Percentiles rank a stretch among this genome's conserved stretches.
Conservation (phyloP, 2,113 vertebrate genomes). For the Psammodynastes pulverulentus region DNA sequence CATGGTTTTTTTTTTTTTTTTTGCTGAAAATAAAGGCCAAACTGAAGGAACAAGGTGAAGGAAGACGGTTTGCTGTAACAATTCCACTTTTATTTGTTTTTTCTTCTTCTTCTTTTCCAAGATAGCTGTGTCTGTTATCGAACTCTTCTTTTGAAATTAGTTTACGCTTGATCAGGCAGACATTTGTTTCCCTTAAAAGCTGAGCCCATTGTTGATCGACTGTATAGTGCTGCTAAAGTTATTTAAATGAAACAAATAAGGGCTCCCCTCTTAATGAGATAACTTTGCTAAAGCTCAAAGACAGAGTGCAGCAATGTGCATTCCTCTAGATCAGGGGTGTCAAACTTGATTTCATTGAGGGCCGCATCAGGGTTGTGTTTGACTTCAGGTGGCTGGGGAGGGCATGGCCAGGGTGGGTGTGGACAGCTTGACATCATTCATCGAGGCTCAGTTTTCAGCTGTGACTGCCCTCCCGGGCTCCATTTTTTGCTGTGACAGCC, state of each 20-base stretch:
- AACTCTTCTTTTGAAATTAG: neutral
- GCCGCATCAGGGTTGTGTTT: too few relatives aligned
- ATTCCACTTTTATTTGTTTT: neutral
- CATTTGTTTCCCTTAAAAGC: neutral
- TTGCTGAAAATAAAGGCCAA: neutral
- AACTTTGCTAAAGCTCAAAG: neutral
- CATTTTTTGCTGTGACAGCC: too few relatives aligned
- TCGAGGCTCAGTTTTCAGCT: too few relatives aligned
- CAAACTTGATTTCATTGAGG: too few relatives aligned
- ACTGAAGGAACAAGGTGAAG: neutral
- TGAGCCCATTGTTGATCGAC: neutral
- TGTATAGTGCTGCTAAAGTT: neutral
- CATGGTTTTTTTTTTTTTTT: neutral
- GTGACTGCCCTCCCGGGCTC: too few relatives aligned
- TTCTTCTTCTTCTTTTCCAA: neutral
- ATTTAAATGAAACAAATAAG: neutral
- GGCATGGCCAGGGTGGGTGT: too few relatives aligned
- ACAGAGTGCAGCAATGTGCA: neutral
- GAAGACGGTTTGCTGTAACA: neutral
- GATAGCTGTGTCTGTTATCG: neutral
- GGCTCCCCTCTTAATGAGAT: neutral
- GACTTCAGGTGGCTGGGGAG: too few relatives aligned
- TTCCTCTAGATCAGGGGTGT: neutral
- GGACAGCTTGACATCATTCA: too few relatives aligned
- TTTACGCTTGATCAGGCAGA: neutral